These are phyloP conservation scores for Psammodynastes pulverulentus DNA, from an alignment of 2,113 vertebrate species.

Conservation along the genomic window DNA sequence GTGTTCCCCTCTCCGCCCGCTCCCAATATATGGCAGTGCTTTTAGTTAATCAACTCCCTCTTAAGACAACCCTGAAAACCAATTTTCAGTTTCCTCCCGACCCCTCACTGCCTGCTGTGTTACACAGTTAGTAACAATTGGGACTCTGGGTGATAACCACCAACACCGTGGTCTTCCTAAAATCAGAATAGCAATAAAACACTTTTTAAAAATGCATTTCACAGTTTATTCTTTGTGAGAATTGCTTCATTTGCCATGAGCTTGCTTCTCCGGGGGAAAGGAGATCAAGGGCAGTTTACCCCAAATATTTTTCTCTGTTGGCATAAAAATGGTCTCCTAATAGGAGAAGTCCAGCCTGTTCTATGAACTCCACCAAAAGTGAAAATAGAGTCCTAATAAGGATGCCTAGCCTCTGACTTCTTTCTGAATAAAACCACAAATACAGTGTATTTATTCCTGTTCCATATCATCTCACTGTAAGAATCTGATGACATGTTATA, in stretches of 20 bases:
- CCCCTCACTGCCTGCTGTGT: conserved; percentile 36
- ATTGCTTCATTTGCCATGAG: conserved; percentile 60
- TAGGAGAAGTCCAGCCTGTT: conserved; percentile 43
- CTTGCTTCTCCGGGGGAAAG: conserved; percentile 21
- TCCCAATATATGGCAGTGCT: conserved; percentile 26
- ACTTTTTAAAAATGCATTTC: conserved; percentile 60
- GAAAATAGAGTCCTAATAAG: conserved; percentile 56
- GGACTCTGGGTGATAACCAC: conserved; percentile 34
- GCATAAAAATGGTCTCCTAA: neutral
- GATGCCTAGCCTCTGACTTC: conserved; percentile 46
- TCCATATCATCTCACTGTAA: conserved; percentile 25
- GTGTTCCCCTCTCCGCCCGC: neutral
- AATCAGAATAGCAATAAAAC: conserved; percentile 53
- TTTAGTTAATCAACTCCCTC: conserved; percentile 33
- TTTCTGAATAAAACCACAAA: conserved; percentile 50
- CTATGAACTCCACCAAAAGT: neutral
- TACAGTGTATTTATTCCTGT: conserved; percentile 13
- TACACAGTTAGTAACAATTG: conserved; percentile 16
- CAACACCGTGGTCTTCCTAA: conserved; percentile 7
- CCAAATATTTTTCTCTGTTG: conserved; percentile 14
- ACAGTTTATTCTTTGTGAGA: conserved; percentile 63
- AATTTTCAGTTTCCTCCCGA: conserved; percentile 49
- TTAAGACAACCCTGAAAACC: conserved; percentile 44
- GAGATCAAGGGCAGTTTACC: conserved; percentile 38
- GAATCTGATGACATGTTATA: conserved; percentile 47